These are phyloP conservation scores for Neodiprion pinetum DNA, from an alignment of 1,140 invertebrate species.

Conservation along the genomic window DNA sequence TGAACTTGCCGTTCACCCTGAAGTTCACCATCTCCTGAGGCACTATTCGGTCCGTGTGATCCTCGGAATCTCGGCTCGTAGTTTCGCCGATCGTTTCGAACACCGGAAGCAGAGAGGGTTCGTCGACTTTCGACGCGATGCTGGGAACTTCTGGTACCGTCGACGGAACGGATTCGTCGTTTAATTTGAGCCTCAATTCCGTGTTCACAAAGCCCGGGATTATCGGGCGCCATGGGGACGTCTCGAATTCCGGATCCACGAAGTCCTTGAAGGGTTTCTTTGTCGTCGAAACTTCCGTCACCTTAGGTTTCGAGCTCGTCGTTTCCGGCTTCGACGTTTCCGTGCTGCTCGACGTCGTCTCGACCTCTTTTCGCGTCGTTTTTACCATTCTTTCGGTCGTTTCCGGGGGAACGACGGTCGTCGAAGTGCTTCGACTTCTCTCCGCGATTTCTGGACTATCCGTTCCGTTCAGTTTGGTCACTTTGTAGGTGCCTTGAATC, in stretches of 20 bases:
- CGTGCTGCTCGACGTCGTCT: conserved; percentile 31
- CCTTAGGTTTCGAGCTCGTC: conserved; percentile 22
- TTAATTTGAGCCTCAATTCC: conserved; percentile 35
- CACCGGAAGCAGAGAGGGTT: not conserved
- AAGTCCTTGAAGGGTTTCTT: conserved; percentile 42
- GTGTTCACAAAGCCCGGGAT: conserved; percentile 48
- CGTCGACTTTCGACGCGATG: not conserved
- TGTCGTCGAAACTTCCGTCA: not conserved
- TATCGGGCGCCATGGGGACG: conserved; percentile 57
- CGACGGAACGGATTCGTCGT: not conserved
- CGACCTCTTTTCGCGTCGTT: conserved; percentile 15
- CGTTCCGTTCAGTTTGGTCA: conserved; percentile 51
- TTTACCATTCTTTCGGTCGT: conserved; percentile 14
- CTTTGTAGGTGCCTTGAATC: conserved; percentile 59
- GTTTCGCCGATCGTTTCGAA: not conserved
- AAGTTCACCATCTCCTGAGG: conserved; percentile 47
- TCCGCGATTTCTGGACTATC: conserved; percentile 39
- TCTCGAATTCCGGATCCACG: conserved; percentile 52
- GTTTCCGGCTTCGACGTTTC: conserved; percentile 48
- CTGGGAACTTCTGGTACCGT: not conserved
- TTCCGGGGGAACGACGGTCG: conserved; percentile 36
- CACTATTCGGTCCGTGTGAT: conserved; percentile 51
- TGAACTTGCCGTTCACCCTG: conserved; percentile 52
- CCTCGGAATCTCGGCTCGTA: conserved; percentile 28
- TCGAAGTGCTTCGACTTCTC: conserved; percentile 39